These are phyloP conservation scores for Condylostylus longicornis DNA, from an alignment of 1,140 invertebrate species.

Conservation along the genomic window DNA sequence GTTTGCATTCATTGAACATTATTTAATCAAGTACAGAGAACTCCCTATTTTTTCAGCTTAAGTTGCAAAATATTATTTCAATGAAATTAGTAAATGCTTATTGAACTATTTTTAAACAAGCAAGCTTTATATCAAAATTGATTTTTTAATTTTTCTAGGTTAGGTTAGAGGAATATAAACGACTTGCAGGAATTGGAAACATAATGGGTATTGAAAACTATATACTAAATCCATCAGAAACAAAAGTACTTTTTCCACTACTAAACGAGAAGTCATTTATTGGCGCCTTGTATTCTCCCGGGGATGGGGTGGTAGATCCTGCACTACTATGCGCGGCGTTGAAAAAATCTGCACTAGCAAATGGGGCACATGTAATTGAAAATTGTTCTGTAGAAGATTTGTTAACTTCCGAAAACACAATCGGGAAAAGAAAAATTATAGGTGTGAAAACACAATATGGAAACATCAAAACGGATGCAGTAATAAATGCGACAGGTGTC, in stretches of 20 bases:
- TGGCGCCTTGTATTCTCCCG: constrained; percentile 63
- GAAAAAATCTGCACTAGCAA: constrained; percentile 47
- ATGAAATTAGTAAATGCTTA: too few species aligned
- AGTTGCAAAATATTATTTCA: too few species aligned
- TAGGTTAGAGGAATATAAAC: constrained; percentile 65
- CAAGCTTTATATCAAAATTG: constrained; percentile 1
- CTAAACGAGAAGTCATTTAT: constrained; percentile 55
- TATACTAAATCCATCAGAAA: constrained; percentile 52
- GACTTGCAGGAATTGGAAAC: constrained; percentile 62
- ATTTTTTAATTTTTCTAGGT: constrained; percentile 36
- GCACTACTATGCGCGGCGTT: constrained; percentile 61
- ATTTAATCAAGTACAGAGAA: too few species aligned
- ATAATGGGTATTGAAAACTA: constrained; percentile 60
- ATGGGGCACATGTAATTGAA: constrained; percentile 59
- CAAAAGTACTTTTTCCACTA: constrained; percentile 62
- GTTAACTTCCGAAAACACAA: constrained; percentile 31
- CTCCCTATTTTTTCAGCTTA: too few species aligned
- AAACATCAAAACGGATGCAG: constrained; percentile 45
- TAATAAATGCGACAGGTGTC: constrained; percentile 59
- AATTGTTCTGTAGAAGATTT: constrained; percentile 54
- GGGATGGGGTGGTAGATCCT: constrained; percentile 70
- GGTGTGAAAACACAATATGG: constrained; percentile 52
- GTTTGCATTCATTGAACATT: too few species aligned
- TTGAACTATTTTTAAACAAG: background rate
- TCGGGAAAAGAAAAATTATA: constrained; percentile 47